Evolutionary conservation across 2,888 invertebrate species (phyloP).

Genomic region (Elysia crispata): DNA sequence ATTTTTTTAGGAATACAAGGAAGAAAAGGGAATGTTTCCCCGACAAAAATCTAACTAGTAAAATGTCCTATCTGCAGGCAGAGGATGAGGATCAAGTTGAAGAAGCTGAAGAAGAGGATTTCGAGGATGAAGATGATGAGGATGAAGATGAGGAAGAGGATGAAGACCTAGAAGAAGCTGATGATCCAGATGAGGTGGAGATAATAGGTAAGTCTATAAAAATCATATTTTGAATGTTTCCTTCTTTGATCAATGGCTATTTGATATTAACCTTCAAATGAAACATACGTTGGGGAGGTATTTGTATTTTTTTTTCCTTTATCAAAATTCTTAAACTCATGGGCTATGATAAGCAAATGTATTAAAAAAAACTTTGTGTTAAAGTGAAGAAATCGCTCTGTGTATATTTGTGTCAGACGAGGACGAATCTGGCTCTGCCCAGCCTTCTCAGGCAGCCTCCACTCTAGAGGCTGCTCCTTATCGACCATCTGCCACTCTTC

Average conservation of each 20-base stretch:
- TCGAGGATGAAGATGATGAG: constrained; percentile 67
- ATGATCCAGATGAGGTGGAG: constrained; percentile 66
- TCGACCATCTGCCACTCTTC: constrained; percentile 59
- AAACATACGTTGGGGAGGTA: no score
- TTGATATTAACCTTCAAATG: no score
- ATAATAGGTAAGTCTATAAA: constrained; percentile 61
- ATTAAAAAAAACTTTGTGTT: no score
- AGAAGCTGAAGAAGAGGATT: constrained; percentile 77
- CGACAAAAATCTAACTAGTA: background rate
- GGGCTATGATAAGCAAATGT: no score
- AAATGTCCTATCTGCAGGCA: constrained; percentile 38
- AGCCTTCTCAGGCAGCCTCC: constrained; percentile 52
- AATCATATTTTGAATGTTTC: no score
- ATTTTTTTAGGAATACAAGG: no score
- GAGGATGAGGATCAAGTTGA: constrained; percentile 58
- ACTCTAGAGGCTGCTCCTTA: constrained; percentile 51
- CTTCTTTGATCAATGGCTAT: no score
- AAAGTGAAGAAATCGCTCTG: no score
- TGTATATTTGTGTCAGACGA: constrained; percentile 45
- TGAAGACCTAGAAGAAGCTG: constrained; percentile 53
- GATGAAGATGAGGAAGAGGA: constrained; percentile 83
- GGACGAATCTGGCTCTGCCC: constrained; percentile 49
- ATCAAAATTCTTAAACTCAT: no score
- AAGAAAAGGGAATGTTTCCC: no score
- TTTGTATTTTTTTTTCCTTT: no score